These are phyloP conservation scores for Amphiura filiformis DNA, from an alignment of 35 echinoderm and acorn worm species.

Conservation along the genomic window DNA sequence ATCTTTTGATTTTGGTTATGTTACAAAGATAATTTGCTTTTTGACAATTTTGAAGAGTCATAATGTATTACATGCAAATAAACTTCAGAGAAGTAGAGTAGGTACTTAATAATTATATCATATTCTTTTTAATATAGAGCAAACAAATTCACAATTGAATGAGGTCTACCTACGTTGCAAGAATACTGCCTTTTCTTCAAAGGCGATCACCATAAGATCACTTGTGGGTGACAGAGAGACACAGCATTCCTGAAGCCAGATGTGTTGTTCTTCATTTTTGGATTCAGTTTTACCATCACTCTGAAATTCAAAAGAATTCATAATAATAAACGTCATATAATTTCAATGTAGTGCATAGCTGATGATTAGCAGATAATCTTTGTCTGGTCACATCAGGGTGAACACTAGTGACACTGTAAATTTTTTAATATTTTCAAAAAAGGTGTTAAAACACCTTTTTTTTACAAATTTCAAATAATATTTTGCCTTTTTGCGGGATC, in stretches of 20 bases:
- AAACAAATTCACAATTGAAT: not conserved
- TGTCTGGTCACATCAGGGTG: no score
- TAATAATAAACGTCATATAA: not conserved
- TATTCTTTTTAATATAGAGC: no score
- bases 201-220: slow-evolving; percentile 82
- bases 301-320: slow-evolving; percentile 15
- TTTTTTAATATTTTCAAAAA: no score
- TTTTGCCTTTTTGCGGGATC: no score
- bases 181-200: slow-evolving; percentile 90
- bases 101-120: not conserved
- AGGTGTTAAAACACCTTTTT: no score
- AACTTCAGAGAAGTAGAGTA: not conserved
- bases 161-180: slow-evolving; percentile 77
- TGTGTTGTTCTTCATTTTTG: slow-evolving; percentile 46
- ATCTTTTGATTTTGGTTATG: no score
- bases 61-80: no score
- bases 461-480: no score
- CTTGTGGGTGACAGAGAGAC: slow-evolving; percentile 77
- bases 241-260: slow-evolving; percentile 87
- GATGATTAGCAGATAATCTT: not conserved
- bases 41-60: no score
- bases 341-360: not conserved
- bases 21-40: no score
- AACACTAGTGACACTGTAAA: no score
- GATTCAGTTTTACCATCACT: slow-evolving; percentile 17